Evolutionary conservation across 2,888 invertebrate genomes (phyloP), one percentile per base, ranked within the genome.

Genomic region (Griposia aprilina): DNA sequence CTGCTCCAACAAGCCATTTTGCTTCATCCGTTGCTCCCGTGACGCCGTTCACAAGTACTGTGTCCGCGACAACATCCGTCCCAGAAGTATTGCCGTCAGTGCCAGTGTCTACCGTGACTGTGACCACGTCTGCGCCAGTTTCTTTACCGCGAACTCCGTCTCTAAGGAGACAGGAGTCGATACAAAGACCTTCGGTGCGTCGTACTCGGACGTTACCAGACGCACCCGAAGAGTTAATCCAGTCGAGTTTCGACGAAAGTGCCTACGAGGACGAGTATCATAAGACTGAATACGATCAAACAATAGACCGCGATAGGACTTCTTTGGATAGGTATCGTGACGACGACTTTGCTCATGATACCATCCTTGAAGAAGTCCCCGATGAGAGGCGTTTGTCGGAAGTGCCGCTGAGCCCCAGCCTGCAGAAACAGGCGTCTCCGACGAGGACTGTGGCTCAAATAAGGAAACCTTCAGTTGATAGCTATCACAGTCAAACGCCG

Each of bases 241-340:
- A 94, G 91, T 93, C 94, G 86, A 94, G 94, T 93, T 96, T 94
- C 89, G 96, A 96, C 90, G 96, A 96, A 96, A 96, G 96, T 96
- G 96, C 96, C 96, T 97, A 96, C 93, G 97, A 97, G 88, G 96
- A 96, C 89, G 96, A 97, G 94, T 96, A 96, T 92, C 89, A 96
- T 94, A 96, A 96, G 96, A 96, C 97, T 96, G 96, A 96, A 93
- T 94, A 94, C 89, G 96, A 96, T 94, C 95, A 95, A 95, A 89
- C 91, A 89, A 92, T 92, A 90, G 96, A 96, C 83, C 94, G 93
- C 76, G 95, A 95, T 78, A 94, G 94, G 88, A 93, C 93, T 76
- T 96, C 96, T 89, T 92, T 96, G 87, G 96, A 96, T 82, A 95
- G 95, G 93, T 96, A 94, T 95, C 93, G 92, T 94, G 93, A 97